Evolutionary conservation across 2,888 invertebrate species (phyloP).

Genomic region (Macrophya annulata): DNA sequence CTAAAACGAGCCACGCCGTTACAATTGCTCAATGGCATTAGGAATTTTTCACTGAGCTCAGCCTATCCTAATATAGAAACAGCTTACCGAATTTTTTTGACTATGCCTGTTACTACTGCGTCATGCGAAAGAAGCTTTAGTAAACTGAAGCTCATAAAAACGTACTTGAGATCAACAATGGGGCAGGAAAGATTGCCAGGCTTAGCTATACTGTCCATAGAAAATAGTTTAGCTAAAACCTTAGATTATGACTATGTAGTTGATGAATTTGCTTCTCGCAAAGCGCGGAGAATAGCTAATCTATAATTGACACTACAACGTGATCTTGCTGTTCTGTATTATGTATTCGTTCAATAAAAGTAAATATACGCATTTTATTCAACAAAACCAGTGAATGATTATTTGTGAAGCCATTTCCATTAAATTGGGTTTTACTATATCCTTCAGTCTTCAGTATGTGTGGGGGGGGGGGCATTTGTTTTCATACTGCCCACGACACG

Average conservation of each 20-base stretch:
- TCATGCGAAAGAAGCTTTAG: conserved; percentile 47
- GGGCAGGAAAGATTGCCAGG: conserved; percentile 46
- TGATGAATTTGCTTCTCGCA: neutral
- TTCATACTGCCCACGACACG: too few relatives aligned
- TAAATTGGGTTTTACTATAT: too few relatives aligned
- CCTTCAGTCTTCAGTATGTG: too few relatives aligned
- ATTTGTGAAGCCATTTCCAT: too few relatives aligned
- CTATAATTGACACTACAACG: too few relatives aligned
- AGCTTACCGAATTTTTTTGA: conserved; percentile 26
- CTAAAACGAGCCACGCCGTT: conserved; percentile 5
- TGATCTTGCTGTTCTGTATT: too few relatives aligned
- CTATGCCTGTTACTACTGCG: conserved; percentile 32
- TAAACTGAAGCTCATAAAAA: conserved; percentile 51
- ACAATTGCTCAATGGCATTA: conserved; percentile 38
- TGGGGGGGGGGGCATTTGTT: too few relatives aligned
- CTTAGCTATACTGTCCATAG: neutral
- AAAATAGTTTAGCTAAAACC: conserved; percentile 58
- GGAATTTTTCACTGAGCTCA: conserved; percentile 27
- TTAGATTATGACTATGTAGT: conserved; percentile 49
- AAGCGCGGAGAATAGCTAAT: too few relatives aligned
- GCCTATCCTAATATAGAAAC: conserved; percentile 23
- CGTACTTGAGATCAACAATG: conserved; percentile 54
- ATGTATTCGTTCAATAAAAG: too few relatives aligned
- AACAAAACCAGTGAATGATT: too few relatives aligned
- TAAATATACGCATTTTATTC: too few relatives aligned